Evolutionary conservation across 37 sponge, comb jelly and placozoan species (phyloP), one percentile per base, ranked within the genome.

Genomic region (Crambe crambe): DNA sequence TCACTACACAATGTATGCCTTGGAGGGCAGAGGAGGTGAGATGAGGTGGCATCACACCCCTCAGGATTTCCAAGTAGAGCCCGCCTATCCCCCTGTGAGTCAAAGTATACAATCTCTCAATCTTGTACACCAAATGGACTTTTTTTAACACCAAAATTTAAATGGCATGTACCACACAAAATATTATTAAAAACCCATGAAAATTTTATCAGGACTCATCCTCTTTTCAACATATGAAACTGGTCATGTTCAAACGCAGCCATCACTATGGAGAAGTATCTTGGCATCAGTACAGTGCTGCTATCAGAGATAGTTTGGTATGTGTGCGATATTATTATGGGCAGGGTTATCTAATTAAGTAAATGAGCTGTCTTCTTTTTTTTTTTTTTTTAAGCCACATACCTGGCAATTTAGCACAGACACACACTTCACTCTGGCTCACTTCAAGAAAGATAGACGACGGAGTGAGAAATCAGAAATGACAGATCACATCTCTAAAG

Each of bases 241-340:
- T 89, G 36, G 22, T 72, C 35, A 23, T 83, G 42, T 75, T 68
- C 57, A 74, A 61, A 18, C 75, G 68, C 35, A 56, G 32, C 62
- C 42, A 25, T 9, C 86, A 80, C 31, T 37, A 43, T 41, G 91
- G 91, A 32, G 91, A 91, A 60, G 85, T 91, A 36, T 91, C 91
- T 44, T 91, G 91, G 91, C 91, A 91, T 6, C 91, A 91, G 70
- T 91, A 80, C 63, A 86, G 87, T 59, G 41, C 60, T 51, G 69
- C 87, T 20, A 32, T 91, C 62, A 77, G 77, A 26, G 51, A 51
- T 18, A 68, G 34, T 42, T 56, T 91, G 91, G 91, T 91, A 39
- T 60, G 78, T 77, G 70, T 21, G 58, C 1, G 68, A 8, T 37
- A 18, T 62, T 21, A 18, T 10, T 18, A 62, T 8, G 25, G 23